Evolutionary conservation across 64 coral and sea anemone genomes (phyloP).

Genomic region (Montipora cactus): DNA sequence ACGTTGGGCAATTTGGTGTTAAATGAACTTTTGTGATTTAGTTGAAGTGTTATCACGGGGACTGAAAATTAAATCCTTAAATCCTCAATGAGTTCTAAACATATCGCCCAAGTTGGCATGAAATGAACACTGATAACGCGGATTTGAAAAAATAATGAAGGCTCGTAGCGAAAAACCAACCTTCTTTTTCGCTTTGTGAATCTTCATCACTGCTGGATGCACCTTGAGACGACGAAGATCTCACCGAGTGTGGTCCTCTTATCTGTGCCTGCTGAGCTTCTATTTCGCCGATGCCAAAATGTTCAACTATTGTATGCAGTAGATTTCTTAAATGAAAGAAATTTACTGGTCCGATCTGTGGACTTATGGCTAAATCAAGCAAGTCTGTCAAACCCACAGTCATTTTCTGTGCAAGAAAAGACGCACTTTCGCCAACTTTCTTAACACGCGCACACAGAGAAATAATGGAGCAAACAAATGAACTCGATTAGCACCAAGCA

Average conservation of each 20-base stretch:
- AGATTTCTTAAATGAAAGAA: slow-evolving; percentile 96
- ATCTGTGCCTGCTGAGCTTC: slow-evolving; percentile 90
- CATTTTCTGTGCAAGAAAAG: slow-evolving; percentile 41
- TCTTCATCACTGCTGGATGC: slow-evolving; percentile 50
- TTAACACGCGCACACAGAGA: neutral
- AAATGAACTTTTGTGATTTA: too few relatives aligned
- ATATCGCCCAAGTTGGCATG: neutral
- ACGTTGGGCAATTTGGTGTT: too few relatives aligned
- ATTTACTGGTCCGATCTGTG: slow-evolving; percentile 92
- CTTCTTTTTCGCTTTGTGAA: slow-evolving; percentile 69
- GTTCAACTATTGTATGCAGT: slow-evolving; percentile 81
- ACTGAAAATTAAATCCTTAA: neutral
- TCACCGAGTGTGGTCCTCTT: slow-evolving; percentile 44
- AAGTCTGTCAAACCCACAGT: slow-evolving; percentile 82
- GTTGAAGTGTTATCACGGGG: too few relatives aligned
- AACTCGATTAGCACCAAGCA: slow-evolving; percentile 21
- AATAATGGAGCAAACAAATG: slow-evolving; percentile 33
- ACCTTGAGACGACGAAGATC: slow-evolving; percentile 65
- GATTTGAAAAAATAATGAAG: neutral
- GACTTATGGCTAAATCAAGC: slow-evolving; percentile 90
- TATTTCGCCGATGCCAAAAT: slow-evolving; percentile 85
- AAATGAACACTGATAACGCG: neutral
- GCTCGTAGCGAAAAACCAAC: slow-evolving; percentile 43
- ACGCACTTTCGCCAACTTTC: neutral
- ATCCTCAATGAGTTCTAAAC: neutral